Base-by-base conservation (phyloP, 2,888 invertebrate species). In the Stenodera caucasica region DNA sequence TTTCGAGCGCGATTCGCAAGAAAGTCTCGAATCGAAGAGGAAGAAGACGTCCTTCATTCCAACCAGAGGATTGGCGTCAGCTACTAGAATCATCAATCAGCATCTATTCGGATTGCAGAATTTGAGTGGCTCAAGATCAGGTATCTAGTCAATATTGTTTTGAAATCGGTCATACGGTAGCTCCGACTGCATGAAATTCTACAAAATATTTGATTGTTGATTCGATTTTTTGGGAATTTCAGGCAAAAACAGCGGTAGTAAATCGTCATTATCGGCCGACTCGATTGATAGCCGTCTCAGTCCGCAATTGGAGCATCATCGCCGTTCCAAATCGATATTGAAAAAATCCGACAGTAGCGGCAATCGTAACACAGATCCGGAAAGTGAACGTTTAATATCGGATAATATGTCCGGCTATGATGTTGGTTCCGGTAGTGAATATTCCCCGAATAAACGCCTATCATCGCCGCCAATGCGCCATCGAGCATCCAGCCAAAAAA, bases 301-400 rank as follows among this genome's bases (percentile, higher is more conserved):
- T 70, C 86, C 88, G 45, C 86, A 87, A 75, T 80, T 87, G 71
- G 89, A 88, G 70, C 83, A 84, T 62, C 86, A 88, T 70, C 82
- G 88, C 33, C 83, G 88, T 70, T 89, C 90, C 60, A 90, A 89
- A 78, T 90, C 90, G 66, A 90, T 91, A 75, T 80, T 91, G 70
- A 91, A 91, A 81, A 90, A 90, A 79, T 88, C 90, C 53, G 88
- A 89, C 71, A 82, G 86, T 74, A 80, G 81, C 65, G 77, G 79
- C 61, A 74, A 81, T 50, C 75, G 76, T 64, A 80, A 80, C 64
- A 74, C 78, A 53, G 90, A 91, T 80, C 89, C 89, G 58, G 91
- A 91, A 80, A 90, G 88, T 71, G 91, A 91, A 80, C 86, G 89
- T 67, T 83, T 90, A 53, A 86, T 90, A 71, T 85, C 88, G 50